Evolutionary conservation across 2,888 invertebrate species (phyloP).

Genomic region (Xiphydria camelus): DNA sequence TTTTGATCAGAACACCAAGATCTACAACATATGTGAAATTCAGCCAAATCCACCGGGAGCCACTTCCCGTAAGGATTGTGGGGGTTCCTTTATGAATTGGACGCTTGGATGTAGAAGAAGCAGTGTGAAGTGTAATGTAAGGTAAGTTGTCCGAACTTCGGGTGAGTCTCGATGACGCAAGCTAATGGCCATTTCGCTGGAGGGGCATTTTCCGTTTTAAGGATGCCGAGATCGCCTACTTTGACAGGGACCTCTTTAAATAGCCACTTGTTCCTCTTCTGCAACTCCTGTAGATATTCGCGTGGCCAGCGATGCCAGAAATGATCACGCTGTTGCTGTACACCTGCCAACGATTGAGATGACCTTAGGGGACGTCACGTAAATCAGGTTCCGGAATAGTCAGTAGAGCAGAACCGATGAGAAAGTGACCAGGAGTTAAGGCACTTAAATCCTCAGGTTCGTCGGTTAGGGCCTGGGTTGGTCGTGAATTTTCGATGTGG

Average conservation of each 20-base stretch:
- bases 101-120: background rate
- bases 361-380: background rate
- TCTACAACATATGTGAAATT: too few species aligned
- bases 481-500: too few species aligned
- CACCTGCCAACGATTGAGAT: too few species aligned
- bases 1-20: too few species aligned
- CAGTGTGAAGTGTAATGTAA: background rate
- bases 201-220: background rate
- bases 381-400: background rate
- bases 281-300: background rate
- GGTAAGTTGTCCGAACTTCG: background rate
- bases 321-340: too few species aligned
- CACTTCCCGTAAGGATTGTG: too few species aligned
- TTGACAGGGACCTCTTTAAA: background rate
- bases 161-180: background rate
- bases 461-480: background rate
- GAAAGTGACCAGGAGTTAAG: constrained; percentile 1
- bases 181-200: constrained; percentile 1
- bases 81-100: too few species aligned
- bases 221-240: background rate
- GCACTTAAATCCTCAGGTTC: constrained; percentile 3
- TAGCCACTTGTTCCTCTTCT: background rate
- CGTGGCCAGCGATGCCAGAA: too few species aligned
- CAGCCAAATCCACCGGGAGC: too few species aligned
- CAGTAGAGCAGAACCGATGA: background rate